These are phyloP conservation scores for Caenorhabditis sp. DNA, from an alignment of 2,888 invertebrate genomes.

Conservation along the genomic window DNA sequence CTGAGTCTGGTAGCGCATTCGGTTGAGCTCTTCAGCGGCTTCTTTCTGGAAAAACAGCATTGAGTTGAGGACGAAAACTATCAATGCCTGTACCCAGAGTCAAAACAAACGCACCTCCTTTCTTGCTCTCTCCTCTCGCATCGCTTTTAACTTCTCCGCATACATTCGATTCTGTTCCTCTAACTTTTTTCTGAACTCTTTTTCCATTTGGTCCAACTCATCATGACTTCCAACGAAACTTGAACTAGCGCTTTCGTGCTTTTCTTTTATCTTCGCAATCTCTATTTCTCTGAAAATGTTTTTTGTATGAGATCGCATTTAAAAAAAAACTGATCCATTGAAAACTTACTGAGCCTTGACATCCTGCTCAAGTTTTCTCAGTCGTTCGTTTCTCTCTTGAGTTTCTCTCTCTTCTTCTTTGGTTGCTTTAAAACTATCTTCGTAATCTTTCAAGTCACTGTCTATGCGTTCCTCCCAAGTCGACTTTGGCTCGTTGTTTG, in stretches of 20 bases:
- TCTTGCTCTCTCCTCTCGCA: background rate
- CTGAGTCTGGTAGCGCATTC: background rate
- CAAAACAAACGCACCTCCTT: background rate
- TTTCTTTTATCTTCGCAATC: background rate
- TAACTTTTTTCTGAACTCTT: background rate
- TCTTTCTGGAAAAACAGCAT: constrained; percentile 5
- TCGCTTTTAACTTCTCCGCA: background rate
- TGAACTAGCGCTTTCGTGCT: background rate
- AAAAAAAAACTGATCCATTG: background rate
- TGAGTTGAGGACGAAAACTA: no score
- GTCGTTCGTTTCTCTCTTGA: background rate
- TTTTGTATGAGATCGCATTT: background rate
- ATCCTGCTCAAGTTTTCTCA: background rate
- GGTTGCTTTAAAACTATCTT: background rate
- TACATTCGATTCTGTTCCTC: background rate
- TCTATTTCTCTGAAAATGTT: background rate
- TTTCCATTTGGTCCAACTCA: background rate
- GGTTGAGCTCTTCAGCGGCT: constrained; percentile 1
- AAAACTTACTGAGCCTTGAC: background rate
- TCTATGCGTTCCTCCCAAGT: background rate
- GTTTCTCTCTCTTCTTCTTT: background rate
- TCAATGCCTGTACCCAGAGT: background rate
- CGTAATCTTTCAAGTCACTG: background rate
- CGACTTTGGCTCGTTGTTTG: background rate
- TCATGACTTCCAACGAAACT: background rate